Conservation (phyloP, 2,113 vertebrate species). For the Vombatus ursinus region DNA sequence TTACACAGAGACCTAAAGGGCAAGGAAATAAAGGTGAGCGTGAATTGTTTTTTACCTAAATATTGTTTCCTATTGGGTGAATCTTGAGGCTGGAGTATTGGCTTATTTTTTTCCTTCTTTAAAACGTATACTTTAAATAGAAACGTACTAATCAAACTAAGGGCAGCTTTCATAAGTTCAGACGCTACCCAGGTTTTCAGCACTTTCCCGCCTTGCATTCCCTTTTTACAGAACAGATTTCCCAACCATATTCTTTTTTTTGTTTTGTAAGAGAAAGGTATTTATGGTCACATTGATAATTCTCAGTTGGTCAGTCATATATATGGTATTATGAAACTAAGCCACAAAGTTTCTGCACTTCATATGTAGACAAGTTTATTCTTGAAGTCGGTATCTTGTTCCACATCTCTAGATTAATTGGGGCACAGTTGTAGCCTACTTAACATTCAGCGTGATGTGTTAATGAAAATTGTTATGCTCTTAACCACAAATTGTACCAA, state of each 20-base stretch:
- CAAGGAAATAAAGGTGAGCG: constrained; percentile 99
- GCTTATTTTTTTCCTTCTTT: neutral
- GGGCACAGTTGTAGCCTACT: neutral
- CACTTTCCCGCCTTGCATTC: constrained; percentile 31
- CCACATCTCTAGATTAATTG: neutral
- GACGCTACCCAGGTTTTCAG: neutral
- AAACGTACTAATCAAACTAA: neutral
- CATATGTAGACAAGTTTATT: neutral
- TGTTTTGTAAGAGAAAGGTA: neutral
- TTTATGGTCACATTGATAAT: constrained; percentile 6
- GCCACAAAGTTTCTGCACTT: neutral
- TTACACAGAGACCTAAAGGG: constrained; percentile 97
- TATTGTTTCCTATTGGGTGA: constrained; percentile 1
- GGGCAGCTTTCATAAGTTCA: neutral
- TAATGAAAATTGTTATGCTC: neutral
- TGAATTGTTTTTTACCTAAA: constrained; percentile 51
- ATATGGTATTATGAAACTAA: constrained; percentile 50
- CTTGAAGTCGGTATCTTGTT: constrained; percentile 21
- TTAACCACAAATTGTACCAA: constrained; percentile 19
- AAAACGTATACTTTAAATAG: constrained; percentile 2
- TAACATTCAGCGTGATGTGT: neutral
- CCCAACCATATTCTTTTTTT: neutral
- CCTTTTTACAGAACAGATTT: constrained; percentile 24
- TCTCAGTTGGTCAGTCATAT: constrained; percentile 22
- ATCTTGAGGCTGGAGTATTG: neutral